These are phyloP conservation scores for Hyppa rectilinea DNA, from an alignment of 2,888 invertebrate genomes.

Conservation along the genomic window DNA sequence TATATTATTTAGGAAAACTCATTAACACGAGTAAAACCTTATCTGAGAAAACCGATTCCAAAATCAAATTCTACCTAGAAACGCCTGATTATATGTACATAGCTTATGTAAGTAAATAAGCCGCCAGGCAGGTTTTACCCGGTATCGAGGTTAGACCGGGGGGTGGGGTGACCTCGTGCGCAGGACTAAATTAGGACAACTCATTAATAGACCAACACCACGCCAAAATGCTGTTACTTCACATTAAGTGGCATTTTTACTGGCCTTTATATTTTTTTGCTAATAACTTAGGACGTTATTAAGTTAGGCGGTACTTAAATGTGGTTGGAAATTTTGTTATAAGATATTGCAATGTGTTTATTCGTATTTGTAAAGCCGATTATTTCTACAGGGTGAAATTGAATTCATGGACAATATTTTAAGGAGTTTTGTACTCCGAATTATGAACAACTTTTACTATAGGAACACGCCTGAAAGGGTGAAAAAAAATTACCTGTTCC, in stretches of 20 bases:
- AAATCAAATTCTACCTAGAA: not conserved
- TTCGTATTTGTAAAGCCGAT: not conserved
- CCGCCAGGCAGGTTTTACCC: conserved; percentile 24
- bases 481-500: too few species aligned
- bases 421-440: too few species aligned
- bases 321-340: not conserved
- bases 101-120: conserved; percentile 30
- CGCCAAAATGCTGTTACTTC: conserved; percentile 44
- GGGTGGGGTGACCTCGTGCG: conserved; percentile 38
- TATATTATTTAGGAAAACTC: too few species aligned
- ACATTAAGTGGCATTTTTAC: conserved; percentile 14
- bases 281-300: conserved; percentile 3
- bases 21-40: too few species aligned
- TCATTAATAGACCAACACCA: conserved; percentile 42
- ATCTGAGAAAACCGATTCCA: not conserved
- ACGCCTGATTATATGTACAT: not conserved
- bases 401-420: too few species aligned
- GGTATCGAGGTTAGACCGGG: conserved; percentile 26
- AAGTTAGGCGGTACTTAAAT: not conserved
- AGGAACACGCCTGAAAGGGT: too few species aligned
- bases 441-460: too few species aligned
- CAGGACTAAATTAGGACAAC: conserved; percentile 59
- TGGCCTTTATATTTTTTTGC: conserved; percentile 11
- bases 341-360: not conserved
- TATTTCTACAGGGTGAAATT: too few species aligned